A percentile compares a stretch with the other conserved stretches of the same genome.
Conservation (phyloP, 37 sponge, comb jelly and placozoan species). For the Tethya wilhelma region DNA sequence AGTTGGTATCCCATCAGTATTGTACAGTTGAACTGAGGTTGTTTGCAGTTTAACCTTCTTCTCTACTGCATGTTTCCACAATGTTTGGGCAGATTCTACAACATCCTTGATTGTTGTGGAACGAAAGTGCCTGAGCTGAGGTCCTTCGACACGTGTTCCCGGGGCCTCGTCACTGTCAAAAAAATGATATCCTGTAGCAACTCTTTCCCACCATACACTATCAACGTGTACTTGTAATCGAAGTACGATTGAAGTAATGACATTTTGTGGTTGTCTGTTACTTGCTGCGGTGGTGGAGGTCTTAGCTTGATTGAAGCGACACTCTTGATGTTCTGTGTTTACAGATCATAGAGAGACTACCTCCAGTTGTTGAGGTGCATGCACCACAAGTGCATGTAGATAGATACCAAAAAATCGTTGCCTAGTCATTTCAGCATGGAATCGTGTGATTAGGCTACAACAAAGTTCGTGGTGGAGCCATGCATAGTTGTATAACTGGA, state of each 20-base stretch:
- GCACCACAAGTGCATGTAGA: conserved; percentile 1
- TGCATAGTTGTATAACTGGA: conserved; percentile 18
- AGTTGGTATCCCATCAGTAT: not conserved
- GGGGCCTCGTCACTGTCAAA: conserved; percentile 1
- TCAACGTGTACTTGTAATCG: not conserved
- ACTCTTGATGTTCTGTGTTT: conserved; percentile 15
- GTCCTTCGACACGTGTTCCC: not conserved
- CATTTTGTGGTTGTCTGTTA: conserved; percentile 28
- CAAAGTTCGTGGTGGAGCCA: conserved; percentile 17
- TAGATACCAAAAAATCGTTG: conserved; percentile 2
- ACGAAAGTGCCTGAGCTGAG: conserved; percentile 2
- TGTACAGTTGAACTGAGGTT: not conserved
- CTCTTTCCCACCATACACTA: not conserved
- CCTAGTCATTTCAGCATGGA: conserved; percentile 1
- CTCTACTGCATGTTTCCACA: not conserved
- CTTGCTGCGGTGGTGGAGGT: not conserved
- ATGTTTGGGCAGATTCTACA: not conserved
- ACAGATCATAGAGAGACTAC: conserved; percentile 18
- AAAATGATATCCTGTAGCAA: not conserved
- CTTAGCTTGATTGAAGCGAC: conserved; percentile 8
- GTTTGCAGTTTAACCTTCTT: not conserved
- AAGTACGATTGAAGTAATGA: not conserved
- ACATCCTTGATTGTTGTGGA: not conserved
- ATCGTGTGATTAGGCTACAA: not conserved
- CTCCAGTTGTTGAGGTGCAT: conserved; percentile 29